These are phyloP conservation scores for Drosophila mojavensis DNA, from an alignment of 1,140 invertebrate genomes.

Conservation along the genomic window DNA sequence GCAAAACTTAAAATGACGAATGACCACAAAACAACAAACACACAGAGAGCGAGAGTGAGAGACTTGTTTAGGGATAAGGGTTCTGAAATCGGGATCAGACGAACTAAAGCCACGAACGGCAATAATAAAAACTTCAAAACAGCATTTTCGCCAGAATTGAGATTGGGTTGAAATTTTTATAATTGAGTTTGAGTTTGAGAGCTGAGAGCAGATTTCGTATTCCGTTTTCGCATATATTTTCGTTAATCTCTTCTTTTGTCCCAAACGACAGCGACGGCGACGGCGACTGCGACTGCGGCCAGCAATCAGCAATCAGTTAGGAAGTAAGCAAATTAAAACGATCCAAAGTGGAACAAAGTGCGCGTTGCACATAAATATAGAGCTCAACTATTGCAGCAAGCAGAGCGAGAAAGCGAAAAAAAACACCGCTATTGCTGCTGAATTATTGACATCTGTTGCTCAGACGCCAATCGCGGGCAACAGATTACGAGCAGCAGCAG, in stretches of 20 bases:
- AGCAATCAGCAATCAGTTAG: background rate
- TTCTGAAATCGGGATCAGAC: constrained; percentile 68
- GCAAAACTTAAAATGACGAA: constrained; percentile 74
- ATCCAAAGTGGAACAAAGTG: constrained; percentile 20
- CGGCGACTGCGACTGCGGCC: too few species aligned
- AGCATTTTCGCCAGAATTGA: constrained; percentile 65
- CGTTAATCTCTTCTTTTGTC: constrained; percentile 45
- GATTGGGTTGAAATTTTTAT: constrained; percentile 77
- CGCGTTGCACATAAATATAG: constrained; percentile 28
- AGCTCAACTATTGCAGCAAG: background rate
- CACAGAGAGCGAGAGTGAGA: constrained; percentile 19
- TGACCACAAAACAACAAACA: constrained; percentile 66
- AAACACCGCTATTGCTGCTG: constrained; percentile 65
- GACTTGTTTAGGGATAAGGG: constrained; percentile 31
- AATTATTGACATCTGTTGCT: constrained; percentile 76
- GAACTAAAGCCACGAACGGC: constrained; percentile 58
- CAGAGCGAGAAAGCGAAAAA: background rate
- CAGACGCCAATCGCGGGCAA: constrained; percentile 66
- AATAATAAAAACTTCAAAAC: constrained; percentile 59
- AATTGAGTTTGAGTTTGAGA: constrained; percentile 71
- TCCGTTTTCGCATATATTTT: constrained; percentile 29
- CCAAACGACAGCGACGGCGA: background rate
- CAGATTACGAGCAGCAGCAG: constrained; percentile 64
- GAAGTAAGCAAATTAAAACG: constrained; percentile 44
- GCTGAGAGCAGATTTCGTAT: constrained; percentile 64